Conservation (phyloP, 2,888 invertebrate genomes). For the Trisateles emortualis region DNA sequence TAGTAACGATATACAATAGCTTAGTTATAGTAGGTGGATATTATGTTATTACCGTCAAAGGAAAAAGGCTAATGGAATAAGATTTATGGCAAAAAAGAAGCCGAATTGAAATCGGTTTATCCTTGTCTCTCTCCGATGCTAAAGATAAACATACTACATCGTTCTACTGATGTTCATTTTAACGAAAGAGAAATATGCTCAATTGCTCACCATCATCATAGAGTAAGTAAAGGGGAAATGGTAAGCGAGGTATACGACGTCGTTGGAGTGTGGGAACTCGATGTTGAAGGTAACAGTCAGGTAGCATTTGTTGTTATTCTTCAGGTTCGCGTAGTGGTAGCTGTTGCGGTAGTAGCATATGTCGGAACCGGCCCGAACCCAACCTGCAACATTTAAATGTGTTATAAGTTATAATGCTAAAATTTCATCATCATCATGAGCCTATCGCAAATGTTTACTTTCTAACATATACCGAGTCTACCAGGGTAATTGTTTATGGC, state of each 20-base stretch:
- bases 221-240: slow-evolving; percentile 96
- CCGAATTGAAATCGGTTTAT: too few species aligned
- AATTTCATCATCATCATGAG: too few species aligned
- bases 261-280: slow-evolving; percentile 90
- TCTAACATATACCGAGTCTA: too few species aligned
- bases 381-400: slow-evolving; percentile 72
- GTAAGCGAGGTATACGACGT: slow-evolving; percentile 94
- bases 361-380: slow-evolving; percentile 91
- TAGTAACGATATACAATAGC: neutral
- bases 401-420: too few species aligned
- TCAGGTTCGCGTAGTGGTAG: slow-evolving; percentile 87
- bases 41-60: too few species aligned
- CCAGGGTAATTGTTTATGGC: too few species aligned
- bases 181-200: slow-evolving; percentile 33
- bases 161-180: too few species aligned
- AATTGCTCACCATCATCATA: slow-evolving; percentile 89
- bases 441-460: too few species aligned
- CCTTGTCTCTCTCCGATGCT: too few species aligned
- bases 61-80: too few species aligned
- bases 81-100: too few species aligned
- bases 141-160: too few species aligned
- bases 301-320: slow-evolving; percentile 87
- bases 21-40: neutral
- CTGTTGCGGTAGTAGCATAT: slow-evolving; percentile 95
- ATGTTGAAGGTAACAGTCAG: slow-evolving; percentile 93